Conservation (phyloP, 92 coral and sea anemone species). For the Anthopleura xanthogrammica region DNA sequence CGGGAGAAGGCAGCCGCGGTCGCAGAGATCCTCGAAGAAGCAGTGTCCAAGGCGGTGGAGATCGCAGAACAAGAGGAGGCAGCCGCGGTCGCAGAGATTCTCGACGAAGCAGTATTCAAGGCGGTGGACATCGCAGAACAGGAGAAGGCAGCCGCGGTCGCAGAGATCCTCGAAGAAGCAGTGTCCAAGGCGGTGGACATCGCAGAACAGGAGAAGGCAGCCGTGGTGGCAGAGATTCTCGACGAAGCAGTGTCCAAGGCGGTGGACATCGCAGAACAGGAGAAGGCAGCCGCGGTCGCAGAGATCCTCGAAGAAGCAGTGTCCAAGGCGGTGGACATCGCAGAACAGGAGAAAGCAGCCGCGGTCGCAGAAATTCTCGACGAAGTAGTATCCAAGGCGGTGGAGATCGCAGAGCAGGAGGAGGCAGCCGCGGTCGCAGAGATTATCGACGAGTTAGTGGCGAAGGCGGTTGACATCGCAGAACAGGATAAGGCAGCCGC, state of each 20-base stretch:
- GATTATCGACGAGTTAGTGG: too few relatives aligned
- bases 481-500: too few relatives aligned
- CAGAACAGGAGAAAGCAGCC: too few relatives aligned
- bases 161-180: neutral
- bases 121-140: neutral
- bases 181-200: neutral
- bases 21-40: neutral
- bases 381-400: too few relatives aligned
- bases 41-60: neutral
- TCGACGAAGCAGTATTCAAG: neutral
- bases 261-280: too few relatives aligned
- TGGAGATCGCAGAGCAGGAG: too few relatives aligned
- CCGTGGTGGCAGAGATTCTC: neutral
- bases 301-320: neutral
- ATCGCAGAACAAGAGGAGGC: neutral
- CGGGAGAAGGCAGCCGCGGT: too few relatives aligned
- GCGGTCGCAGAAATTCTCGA: too few relatives aligned
- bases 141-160: neutral
- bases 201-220: neutral
- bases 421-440: too few relatives aligned
- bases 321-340: neutral
- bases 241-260: neutral
- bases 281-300: too few relatives aligned
- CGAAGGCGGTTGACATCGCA: too few relatives aligned
- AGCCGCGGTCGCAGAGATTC: neutral